Evolutionary conservation across 2,797 vertebrate species (phyloP), one percentile per base, ranked within the genome.

Genomic region (Phalanger gymnotis): DNA sequence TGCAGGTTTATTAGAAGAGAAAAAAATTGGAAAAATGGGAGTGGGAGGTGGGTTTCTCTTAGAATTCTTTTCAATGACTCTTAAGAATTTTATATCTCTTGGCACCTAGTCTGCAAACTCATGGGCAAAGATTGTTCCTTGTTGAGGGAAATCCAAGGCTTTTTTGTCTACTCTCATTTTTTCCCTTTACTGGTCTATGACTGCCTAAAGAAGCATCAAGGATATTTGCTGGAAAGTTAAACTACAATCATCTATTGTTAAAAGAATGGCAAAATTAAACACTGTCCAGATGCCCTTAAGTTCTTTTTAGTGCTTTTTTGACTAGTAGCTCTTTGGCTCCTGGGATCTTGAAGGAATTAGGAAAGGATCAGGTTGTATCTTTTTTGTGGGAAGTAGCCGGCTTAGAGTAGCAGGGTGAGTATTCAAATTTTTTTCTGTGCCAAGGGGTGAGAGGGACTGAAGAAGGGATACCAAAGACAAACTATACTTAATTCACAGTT

Each of bases 231-330:
- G 66, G 34, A 73, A 73, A n/a, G 19, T 73, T 73, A 19, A n/a
- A 73, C 28, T 73, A 19, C 2, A 73, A 22, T 73, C n/a, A 73
- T 25, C n/a, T 73, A 40, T n/a, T 73, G 19, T 73, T 40, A 40
- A 16, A 73, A 40, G n/a, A 73, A 73, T 40, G n/a, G n/a, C n/a
- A 73, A 73, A 73, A 73, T 73, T 73, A 73, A 73, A 73, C 94
- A 7, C 11, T 11, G 73, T 55, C 47, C n/a, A 31, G 54, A 57
- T 51, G 52, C 9, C 16, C 54, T 14, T 19, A 57, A 57, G 56
- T 91, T 93, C 51, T 93, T 11, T 54, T 95, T 40, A 53, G 28
- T 97, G 51, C 56, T 92, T 94, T 92, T 94, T 96, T 96, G 34
- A 66, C 61, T 54, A 5, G 94, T 93, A 87, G 94, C 94, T 93